Percentiles rank a stretch among this genome's conserved stretches.
Conservation (phyloP, 2,113 vertebrate species). For the Clinocottus analis region DNA sequence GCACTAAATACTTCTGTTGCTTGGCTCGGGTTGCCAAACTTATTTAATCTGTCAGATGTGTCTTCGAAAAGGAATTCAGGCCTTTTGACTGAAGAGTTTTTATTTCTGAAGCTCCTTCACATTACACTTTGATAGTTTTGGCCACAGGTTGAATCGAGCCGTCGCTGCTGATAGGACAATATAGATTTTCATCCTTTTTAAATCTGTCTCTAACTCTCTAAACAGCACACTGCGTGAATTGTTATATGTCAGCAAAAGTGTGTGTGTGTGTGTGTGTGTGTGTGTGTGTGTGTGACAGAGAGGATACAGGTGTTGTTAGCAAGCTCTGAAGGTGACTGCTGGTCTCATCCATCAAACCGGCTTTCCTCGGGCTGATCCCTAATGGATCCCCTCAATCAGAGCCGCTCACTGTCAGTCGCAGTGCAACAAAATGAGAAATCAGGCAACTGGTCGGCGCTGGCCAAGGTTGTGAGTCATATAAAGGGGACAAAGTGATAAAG, state of each 20-base stretch:
- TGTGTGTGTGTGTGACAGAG: slow-evolving; percentile 88
- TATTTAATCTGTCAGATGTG: not conserved
- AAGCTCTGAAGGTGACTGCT: slow-evolving; percentile 97
- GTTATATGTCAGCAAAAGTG: slow-evolving; percentile 89
- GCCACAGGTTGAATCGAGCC: slow-evolving; percentile 29
- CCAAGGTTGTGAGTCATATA: slow-evolving; percentile 83
- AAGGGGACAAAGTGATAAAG: slow-evolving; percentile 84
- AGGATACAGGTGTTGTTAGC: slow-evolving; percentile 97
- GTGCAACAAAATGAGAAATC: slow-evolving; percentile 82
- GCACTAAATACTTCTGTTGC: not conserved
- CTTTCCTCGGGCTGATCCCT: slow-evolving; percentile 97
- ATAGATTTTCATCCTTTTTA: slow-evolving; percentile 50
- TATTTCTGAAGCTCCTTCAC: not conserved
- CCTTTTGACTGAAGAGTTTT: not conserved
- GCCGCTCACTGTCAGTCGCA: slow-evolving; percentile 81
- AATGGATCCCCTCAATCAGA: slow-evolving; percentile 98
- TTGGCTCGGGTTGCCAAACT: not conserved
- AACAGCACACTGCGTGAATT: slow-evolving; percentile 80
- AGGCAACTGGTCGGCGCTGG: slow-evolving; percentile 78
- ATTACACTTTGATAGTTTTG: slow-evolving; percentile 17
- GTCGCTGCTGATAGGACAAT: slow-evolving; percentile 30
- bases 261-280: slow-evolving; percentile 50
- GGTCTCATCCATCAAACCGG: slow-evolving; percentile 97
- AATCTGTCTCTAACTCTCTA: slow-evolving; percentile 33
- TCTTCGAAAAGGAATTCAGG: not conserved